Base-by-base conservation (phyloP, 1,140 invertebrate genomes). In the Olivierus martensii region DNA sequence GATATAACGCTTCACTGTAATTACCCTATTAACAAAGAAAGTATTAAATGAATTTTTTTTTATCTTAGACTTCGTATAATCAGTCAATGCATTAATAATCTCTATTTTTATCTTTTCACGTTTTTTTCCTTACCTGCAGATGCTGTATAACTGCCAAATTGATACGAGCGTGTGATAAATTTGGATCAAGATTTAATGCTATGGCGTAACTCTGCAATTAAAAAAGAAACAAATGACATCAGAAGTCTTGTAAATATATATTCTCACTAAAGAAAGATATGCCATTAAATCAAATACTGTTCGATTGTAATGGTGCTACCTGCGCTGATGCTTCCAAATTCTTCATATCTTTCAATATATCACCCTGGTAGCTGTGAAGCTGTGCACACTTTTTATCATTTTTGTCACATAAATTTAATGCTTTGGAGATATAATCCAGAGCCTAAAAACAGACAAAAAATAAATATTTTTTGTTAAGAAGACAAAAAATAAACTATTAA, bases 101-200 rank as follows among this genome's bases (percentile, higher is more conserved):
- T 28, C 28, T 28, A 28, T 28, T 28, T 28, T 28, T 28, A 28
- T 28, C 28, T 28, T 28, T 28, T 6, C 9, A 28, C n/a, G n/a
- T n/a, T n/a, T n/a, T n/a, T 6, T 28, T 6, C 9, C 4, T 43
- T 36, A 46, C 45, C 45, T 46, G 45, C 14, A 46, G n/a, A 51
- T 67, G 65, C 46, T 64, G 60, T 15, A 67, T 61, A 11, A 62
- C 64, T 43, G 63, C 65, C 9, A 67, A 45, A 52, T 67, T 67
- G 34, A 65, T 57, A 36, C 63, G 62, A 14, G 64, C 61, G 15
- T 58, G 51, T 11, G 57, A 52, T 2, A 59, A 51, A 5, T 48
- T 51, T 14, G 64, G 61, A 46, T 64, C 55, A 34, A 63, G 42
- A 22, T 57, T 44, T 3, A 66, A 39, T 0, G 63, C 55, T 37